Conservation (phyloP, 2,797 vertebrate genomes). For the Sitta carolinensis region DNA sequence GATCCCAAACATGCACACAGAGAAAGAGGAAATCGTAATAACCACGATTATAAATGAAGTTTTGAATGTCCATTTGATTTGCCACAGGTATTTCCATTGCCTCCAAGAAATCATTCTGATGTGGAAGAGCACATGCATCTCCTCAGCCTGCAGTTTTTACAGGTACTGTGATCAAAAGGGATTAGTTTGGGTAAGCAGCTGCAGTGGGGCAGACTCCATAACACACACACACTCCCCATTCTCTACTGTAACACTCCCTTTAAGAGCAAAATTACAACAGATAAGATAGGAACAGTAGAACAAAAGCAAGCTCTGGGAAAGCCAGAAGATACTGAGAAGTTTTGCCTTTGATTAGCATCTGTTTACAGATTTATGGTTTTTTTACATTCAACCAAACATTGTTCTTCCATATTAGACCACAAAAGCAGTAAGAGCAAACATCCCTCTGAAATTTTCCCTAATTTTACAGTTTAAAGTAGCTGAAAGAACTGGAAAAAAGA, state of each 20-base stretch:
- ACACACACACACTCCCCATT: not conserved
- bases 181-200: not conserved
- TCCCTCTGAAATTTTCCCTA: not conserved
- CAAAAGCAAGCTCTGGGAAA: not conserved
- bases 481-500: not conserved
- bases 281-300: not conserved
- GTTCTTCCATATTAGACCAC: not conserved
- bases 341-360: not conserved
- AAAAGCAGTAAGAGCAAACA: not conserved
- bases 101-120: not conserved
- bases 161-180: not conserved
- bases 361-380: not conserved
- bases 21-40: not conserved
- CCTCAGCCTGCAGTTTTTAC: conserved; percentile 5
- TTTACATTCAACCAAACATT: not conserved
- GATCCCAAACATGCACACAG: conserved; percentile 2
- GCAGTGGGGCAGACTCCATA: not conserved
- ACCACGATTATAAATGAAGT: conserved; percentile 13
- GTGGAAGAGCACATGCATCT: not conserved
- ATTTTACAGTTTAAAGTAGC: not conserved
- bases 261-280: not conserved
- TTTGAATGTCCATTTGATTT: conserved; percentile 52
- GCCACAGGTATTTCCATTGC: conserved; percentile 24
- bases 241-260: not conserved
- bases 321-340: accelerated